Conservation (phyloP, 2,888 invertebrate genomes). For the Aspidiotus destructor region DNA sequence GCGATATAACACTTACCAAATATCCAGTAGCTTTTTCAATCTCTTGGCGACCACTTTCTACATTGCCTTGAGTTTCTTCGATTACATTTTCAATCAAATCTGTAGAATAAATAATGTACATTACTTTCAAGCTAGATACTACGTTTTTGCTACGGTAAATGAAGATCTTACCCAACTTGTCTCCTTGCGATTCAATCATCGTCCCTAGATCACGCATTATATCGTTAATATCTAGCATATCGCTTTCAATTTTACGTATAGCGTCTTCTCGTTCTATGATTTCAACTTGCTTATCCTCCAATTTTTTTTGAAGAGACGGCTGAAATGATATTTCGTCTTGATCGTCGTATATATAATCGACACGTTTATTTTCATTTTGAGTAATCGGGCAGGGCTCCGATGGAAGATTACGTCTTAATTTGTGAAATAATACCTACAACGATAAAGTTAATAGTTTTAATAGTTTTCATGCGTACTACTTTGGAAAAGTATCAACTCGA, state of each 20-base stretch:
- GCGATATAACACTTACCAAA: conserved; percentile 6
- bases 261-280: conserved; percentile 24
- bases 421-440: conserved; percentile 11
- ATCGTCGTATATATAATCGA: conserved; percentile 27
- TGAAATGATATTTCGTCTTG: conserved; percentile 21
- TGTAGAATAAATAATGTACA: not conserved
- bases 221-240: conserved; percentile 26
- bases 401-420: conserved; percentile 23
- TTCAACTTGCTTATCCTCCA: conserved; percentile 23
- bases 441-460: not conserved
- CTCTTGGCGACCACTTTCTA: conserved; percentile 23
- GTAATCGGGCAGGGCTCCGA: conserved; percentile 27
- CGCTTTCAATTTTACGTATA: conserved; percentile 19
- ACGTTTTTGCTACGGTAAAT: too few species aligned
- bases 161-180: conserved; percentile 7
- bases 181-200: conserved; percentile 15
- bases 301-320: conserved; percentile 22
- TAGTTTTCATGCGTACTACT: not conserved
- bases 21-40: conserved; percentile 26
- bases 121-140: not conserved
- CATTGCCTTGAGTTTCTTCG: conserved; percentile 13
- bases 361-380: conserved; percentile 21
- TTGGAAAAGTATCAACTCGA: not conserved
- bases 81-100: conserved; percentile 24
- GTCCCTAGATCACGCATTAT: conserved; percentile 29